phyloP scores from a whole-genome alignment of 2,888 invertebrate species.

The Agrotis segetum region DNA sequence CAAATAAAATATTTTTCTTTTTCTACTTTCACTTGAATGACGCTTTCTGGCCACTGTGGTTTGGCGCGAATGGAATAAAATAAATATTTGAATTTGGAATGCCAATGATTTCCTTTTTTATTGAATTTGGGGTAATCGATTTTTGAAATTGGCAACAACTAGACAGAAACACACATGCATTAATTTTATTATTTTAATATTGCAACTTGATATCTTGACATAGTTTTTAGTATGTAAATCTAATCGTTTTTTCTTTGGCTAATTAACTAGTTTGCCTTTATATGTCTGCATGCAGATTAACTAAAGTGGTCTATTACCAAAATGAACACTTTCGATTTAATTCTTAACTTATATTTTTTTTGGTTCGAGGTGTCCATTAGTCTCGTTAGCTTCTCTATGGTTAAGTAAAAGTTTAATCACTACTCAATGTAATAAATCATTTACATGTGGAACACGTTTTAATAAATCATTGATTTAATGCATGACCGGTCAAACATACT shows the following conservation, averaged over 20 bases:
- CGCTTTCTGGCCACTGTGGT: slow-evolving; percentile 79
- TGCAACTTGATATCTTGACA: slow-evolving; percentile 32
- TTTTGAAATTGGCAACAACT: slow-evolving; percentile 52
- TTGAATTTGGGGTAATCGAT: slow-evolving; percentile 53
- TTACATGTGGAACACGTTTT: slow-evolving; percentile 12
- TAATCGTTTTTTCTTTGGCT: slow-evolving; percentile 6
- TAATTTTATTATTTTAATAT: neutral
- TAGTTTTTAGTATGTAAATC: slow-evolving; percentile 24
- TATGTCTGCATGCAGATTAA: neutral
- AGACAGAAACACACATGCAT: neutral
- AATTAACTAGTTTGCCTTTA: slow-evolving; percentile 3
- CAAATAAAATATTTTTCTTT: slow-evolving; percentile 52
- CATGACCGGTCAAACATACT: neutral
- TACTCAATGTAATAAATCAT: slow-evolving; percentile 10
- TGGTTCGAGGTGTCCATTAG: neutral
- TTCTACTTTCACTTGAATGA: slow-evolving; percentile 81
- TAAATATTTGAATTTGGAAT: slow-evolving; percentile 72
- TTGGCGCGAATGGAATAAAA: slow-evolving; percentile 65
- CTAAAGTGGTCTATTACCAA: neutral
- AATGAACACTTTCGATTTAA: slow-evolving; percentile 21
- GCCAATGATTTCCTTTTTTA: slow-evolving; percentile 62
- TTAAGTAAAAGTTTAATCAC: slow-evolving; percentile 20
- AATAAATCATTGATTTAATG: neutral
- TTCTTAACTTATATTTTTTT: neutral
- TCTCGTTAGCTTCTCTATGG: neutral